Base-by-base conservation (phyloP, 2,888 invertebrate genomes). In the Piscicola geometra region DNA sequence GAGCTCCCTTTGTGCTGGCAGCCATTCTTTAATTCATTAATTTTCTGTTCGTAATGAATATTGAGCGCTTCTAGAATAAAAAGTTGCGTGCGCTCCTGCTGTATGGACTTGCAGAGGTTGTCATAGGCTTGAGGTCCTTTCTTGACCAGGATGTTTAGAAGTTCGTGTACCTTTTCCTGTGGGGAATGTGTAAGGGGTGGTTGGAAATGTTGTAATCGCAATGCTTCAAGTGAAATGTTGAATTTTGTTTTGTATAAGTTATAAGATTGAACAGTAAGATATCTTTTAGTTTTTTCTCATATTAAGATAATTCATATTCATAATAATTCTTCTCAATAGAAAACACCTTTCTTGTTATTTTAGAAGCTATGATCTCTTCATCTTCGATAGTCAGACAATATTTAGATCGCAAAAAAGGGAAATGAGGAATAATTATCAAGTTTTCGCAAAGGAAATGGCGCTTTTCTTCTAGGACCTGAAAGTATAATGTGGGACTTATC, bases 111-210 rank as follows among this genome's bases (percentile, higher is more conserved):
- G 35, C 73, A 73, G n/a, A 73, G 64, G 25, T 73, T 18, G 36
- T 73, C 73, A n/a, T 33, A 73, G 15, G 73, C 60, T 1, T 32
- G 33, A 21, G 73, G 64, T 30, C 73, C 73, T 36, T 64, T 73
- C 1, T 33, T 60, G 18, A 25, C 1, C 9, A 73, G 64, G n/a
- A 73, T 56, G 64, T 73, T 35, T 33, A 73, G 15, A 5, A 73
- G 15, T 18, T 30, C 36, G 52, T 60, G 35, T 15, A 64, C 60
- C 56, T 36, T 73, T 35, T 30, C 21, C 73, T 64, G 33, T 1
- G 3, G 33, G 2, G 25, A n/a, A n/a, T n/a, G n/a, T n/a, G n/a
- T n/a, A n/a, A n/a, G n/a, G n/a, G n/a, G n/a, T n/a, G n/a, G n/a
- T n/a, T n/a, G n/a, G n/a, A n/a, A n/a, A n/a, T n/a, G n/a, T n/a